phyloP scores from a whole-genome alignment of 2,797 vertebrate species.

The Neosilurus hyrtlii region DNA sequence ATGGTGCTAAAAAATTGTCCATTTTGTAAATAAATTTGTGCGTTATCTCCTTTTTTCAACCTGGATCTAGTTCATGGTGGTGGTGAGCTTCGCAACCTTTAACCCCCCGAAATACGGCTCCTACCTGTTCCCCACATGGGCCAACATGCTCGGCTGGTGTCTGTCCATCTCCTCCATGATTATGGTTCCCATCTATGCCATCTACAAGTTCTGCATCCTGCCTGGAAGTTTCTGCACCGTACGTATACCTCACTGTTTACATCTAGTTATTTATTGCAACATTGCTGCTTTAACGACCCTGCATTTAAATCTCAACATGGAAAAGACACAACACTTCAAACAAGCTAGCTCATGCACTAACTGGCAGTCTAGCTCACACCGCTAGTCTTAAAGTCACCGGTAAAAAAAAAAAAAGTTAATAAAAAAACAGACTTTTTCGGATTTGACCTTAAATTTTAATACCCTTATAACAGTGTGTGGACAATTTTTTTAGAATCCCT shows the following conservation, averaged over 20 bases:
- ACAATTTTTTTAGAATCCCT: neutral
- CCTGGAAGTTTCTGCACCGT: conserved; percentile 83
- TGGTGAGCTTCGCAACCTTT: conserved; percentile 85
- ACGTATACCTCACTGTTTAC: conserved; percentile 53
- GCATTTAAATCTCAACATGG: neutral
- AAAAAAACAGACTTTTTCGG: neutral
- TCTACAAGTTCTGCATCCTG: conserved; percentile 84
- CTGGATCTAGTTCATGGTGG: conserved; percentile 80
- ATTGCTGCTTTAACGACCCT: neutral
- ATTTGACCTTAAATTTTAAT: neutral
- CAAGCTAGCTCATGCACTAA: neutral
- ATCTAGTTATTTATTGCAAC: neutral
- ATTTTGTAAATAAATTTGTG: neutral
- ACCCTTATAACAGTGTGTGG: neutral
- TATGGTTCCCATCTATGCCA: conserved; percentile 86
- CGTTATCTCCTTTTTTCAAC: neutral
- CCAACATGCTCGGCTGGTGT: conserved; percentile 83
- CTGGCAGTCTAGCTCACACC: neutral
- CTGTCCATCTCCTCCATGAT: conserved; percentile 86
- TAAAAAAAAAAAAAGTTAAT: too few relatives aligned
- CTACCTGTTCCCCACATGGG: conserved; percentile 84
- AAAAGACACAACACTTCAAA: neutral
- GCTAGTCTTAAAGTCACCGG: neutral
- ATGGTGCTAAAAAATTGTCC: too few relatives aligned
- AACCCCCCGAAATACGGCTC: conserved; percentile 81